Base-by-base conservation (phyloP, 1,140 invertebrate genomes). In the Leptinotarsa defecta region DNA sequence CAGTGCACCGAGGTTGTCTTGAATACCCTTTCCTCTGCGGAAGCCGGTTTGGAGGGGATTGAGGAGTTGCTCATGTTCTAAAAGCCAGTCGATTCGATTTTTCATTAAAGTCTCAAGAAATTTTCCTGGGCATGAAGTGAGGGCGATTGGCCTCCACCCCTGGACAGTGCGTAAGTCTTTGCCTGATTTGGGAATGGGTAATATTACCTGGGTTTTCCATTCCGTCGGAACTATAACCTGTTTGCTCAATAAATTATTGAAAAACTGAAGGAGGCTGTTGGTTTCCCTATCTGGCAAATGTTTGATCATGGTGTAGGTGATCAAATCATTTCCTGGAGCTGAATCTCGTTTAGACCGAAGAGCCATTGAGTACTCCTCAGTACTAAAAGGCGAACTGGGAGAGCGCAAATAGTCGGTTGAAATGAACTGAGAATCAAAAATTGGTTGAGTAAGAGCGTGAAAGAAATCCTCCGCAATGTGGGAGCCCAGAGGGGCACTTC, bases 101-200 rank as follows among this genome's bases (percentile, higher is more conserved):
- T 76, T 76, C 4, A 76, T 72, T n/a, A 76, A 20, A 4, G 48
- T 65, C 48, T 73, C 70, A 8, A 76, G 52, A n/a, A 52, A 8
- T 73, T 76, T 76, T 17, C n/a, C 15, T 4, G 19, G 34, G 24
- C 27, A 63, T 19, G 70, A 72, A 0, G 75, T 24, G 15, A 71
- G 27, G 13, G 67, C 22, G 5, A 76, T 73, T 5, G 75, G 61
- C 22, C 75, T 15, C 49, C 34, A 75, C n/a, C 62, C 61, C 4
- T 34, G 34, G 34, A 34, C 3, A 8, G 57, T 2, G 34, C 13
- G 19, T 4, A 48, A 68, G 52, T 71, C 48, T 24, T 75, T 75
- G 13, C 27, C 27, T 61, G 8, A 19, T 61, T 75, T 75, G 48
- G 57, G 61, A 5, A 75, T 62, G 19, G 57, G 57, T n/a, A n/a